phyloP scores from a whole-genome alignment of 2,797 vertebrate species.

The Scleropages formosus region DNA sequence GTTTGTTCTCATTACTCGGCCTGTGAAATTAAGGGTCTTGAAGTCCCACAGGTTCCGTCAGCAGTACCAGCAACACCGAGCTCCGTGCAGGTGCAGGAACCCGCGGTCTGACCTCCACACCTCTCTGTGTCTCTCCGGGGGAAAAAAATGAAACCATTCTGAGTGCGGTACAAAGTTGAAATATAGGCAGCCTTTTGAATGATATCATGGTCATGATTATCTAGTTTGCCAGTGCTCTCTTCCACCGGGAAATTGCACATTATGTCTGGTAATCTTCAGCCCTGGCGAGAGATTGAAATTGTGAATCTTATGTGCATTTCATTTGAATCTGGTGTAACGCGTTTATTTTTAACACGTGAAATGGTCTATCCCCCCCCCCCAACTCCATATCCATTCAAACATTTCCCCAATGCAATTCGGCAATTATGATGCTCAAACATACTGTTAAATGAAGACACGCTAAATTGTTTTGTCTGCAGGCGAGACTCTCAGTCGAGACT shows the following conservation, averaged over 20 bases:
- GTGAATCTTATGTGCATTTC: not conserved
- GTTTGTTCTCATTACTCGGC: slow-evolving; percentile 16
- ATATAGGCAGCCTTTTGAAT: not conserved
- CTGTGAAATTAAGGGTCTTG: not conserved
- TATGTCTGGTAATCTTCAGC: not conserved
- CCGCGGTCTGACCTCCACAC: not conserved
- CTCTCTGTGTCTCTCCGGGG: not conserved
- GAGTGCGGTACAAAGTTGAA: not conserved
- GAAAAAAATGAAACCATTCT: not conserved
- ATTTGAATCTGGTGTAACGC: slow-evolving; percentile 7
- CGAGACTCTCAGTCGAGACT: not conserved
- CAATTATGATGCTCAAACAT: slow-evolving; percentile 44
- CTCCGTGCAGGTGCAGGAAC: not conserved
- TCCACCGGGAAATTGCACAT: slow-evolving; percentile 12
- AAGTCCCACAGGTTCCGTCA: slow-evolving; percentile 1
- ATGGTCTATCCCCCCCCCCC: not conserved
- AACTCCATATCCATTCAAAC: slow-evolving; percentile 17
- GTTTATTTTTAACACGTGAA: slow-evolving; percentile 28
- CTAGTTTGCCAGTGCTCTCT: slow-evolving; percentile 1
- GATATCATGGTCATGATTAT: not conserved
- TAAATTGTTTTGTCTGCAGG: slow-evolving; percentile 33
- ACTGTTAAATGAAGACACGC: slow-evolving; percentile 36
- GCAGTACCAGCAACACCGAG: not conserved
- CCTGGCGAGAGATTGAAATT: slow-evolving; percentile 2
- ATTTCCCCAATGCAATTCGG: slow-evolving; percentile 37